Base-by-base conservation (phyloP, 2,888 invertebrate genomes). In the Corbicula japonica region DNA sequence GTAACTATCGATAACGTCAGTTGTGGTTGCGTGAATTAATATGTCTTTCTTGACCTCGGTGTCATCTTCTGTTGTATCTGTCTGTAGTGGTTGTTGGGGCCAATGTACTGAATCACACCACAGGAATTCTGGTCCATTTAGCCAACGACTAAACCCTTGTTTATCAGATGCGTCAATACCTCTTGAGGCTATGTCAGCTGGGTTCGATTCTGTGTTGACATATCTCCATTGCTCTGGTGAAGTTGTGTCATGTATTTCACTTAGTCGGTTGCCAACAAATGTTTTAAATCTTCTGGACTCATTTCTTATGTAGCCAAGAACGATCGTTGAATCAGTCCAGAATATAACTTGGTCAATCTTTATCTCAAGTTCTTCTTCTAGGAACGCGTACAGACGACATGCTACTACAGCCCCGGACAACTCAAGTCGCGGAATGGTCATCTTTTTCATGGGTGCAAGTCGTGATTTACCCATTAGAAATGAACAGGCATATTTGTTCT, bases 281-380 rank as follows among this genome's bases (percentile, higher is more conserved):
- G 76, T 72, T 28, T 82, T 66, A 38, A 82, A 82, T 4, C 76
- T 58, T 4, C 65, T 21, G 34, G 73, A 26, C 8, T 30, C 58
- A 54, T 79, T 83, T 41, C 38, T 58, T 15, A 83, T 80, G 50
- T 80, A 69, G 0, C 66, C 76, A 18, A 76, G 48, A 2, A 77
- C 68, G n/a, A 74, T 61, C 41, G 32, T 72, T 38, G 80, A 84
- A 48, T 77, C 76, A 8, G 69, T 74, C 71, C 82, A 77, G 32
- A 71, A 83, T 5, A 44, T 23, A 5, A 50, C 63, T 28, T 58
- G 28, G n/a, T 77, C 73, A 4, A 80, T 30, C 10, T 62, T 38
- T 12, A 63, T n/a, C 34, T 73, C 70, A 50, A 75, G 60, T 56
- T 78, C 71, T 5, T 70, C 61, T 23, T 18, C 2, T n/a, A 78